Base-by-base conservation (phyloP, 2,797 vertebrate genomes). In the Pteropus rufus region DNA sequence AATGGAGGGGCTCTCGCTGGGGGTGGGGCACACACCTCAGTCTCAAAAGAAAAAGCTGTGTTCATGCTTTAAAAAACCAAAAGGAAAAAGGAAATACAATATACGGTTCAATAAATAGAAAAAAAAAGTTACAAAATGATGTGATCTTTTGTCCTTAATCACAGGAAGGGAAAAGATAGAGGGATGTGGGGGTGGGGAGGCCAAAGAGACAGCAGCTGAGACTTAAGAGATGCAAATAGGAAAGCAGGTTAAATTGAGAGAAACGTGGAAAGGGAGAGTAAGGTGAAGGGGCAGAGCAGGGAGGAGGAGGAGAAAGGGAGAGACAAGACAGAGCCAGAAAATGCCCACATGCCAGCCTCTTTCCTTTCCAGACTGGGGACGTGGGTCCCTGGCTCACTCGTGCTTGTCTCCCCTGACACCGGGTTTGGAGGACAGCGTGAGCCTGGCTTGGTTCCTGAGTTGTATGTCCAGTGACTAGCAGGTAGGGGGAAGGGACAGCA, bases 61-160 rank as follows among this genome's bases (percentile, higher is more conserved):
- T 96, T 96, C 70, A 75, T 91, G 84, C 73, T 97, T 95, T 72
- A 92, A 90, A 92, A 95, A 96, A 95, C 36, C 93, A 56, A 96
- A 84, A 60, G 67, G 91, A 92, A 91, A 97, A 79, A 49, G 82
- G 62, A 94, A 95, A 95, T 96, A 97, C 96, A 98, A 97, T 97
- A 97, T 96, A 80, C 3, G 12, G 91, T 96, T 98, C 97, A 98
- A 98, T 98, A 98, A 98, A 98, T 98, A 98, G 97, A 96, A 98
- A 98, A 98, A 97, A 97, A 97, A 95, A 94, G 95, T 98, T 98
- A 98, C 97, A 98, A 98, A 98, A 98, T 60, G 91, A 89, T 65
- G 49, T 84, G 75, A 91, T 94, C 87, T 94, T 91, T 95, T 86
- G 65, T 96, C 95, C 95, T 89, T 97, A 95, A 89, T 95, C 69